Evolutionary conservation across 2,888 invertebrate species (phyloP).

Genomic region (Opisthograptis luteolata): DNA sequence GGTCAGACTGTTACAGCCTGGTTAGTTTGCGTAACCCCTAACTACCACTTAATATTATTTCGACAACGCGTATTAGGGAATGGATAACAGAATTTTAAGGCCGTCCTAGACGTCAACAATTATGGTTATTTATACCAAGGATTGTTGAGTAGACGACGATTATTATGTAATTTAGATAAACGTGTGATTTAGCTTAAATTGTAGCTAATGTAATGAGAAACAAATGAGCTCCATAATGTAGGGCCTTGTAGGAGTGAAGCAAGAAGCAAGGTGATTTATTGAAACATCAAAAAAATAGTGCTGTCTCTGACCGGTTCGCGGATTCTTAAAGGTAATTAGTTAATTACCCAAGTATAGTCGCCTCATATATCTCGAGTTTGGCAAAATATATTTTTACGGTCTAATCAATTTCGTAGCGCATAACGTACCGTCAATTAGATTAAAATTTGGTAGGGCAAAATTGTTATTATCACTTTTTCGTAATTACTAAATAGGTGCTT

Average conservation of each 20-base stretch:
- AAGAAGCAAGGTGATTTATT: constrained; percentile 10
- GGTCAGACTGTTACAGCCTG: constrained; percentile 53
- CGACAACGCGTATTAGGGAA: constrained; percentile 49
- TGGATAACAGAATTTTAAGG: constrained; percentile 42
- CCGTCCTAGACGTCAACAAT: constrained; percentile 54
- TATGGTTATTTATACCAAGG: constrained; percentile 33
- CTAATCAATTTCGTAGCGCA: too few species aligned
- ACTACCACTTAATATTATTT: constrained; percentile 24
- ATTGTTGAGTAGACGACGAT: constrained; percentile 17
- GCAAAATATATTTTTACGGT: neutral
- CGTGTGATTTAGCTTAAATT: constrained; percentile 25
- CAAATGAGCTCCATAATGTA: constrained; percentile 10
- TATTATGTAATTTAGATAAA: constrained; percentile 25
- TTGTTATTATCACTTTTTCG: too few species aligned
- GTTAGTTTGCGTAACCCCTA: constrained; percentile 51
- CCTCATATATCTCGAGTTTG: too few species aligned
- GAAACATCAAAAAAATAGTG: neutral
- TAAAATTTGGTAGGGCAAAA: too few species aligned
- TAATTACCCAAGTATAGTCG: too few species aligned
- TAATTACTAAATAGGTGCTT: too few species aligned
- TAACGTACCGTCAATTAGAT: too few species aligned
- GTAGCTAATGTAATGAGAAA: constrained; percentile 19
- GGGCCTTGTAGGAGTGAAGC: constrained; percentile 4
- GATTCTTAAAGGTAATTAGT: too few species aligned
- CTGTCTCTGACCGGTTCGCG: too few species aligned